These are phyloP conservation scores for Eupleurogrammus muticus DNA, from an alignment of 2,797 vertebrate genomes.

Conservation along the genomic window DNA sequence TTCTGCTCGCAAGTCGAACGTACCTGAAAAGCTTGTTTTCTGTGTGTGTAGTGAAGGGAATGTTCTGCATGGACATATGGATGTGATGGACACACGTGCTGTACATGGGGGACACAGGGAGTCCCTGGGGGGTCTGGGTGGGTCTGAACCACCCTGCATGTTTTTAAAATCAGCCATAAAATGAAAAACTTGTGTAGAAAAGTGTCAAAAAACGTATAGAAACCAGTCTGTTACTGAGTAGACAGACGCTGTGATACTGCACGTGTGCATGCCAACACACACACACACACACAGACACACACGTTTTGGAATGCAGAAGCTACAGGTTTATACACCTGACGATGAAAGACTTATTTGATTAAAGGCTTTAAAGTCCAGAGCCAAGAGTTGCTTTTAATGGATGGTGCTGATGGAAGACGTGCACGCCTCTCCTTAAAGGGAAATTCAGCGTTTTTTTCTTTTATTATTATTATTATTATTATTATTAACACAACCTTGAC, in stretches of 20 bases:
- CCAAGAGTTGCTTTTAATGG: slow-evolving; percentile 56
- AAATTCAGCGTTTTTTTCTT: background rate
- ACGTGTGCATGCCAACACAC: background rate
- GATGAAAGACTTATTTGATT: slow-evolving; percentile 73
- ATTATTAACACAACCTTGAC: background rate
- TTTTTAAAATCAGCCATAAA: too few species aligned
- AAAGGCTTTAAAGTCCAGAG: slow-evolving; percentile 55
- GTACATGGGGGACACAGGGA: background rate
- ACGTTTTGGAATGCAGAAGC: slow-evolving; percentile 50
- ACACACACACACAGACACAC: slow-evolving; percentile 13
- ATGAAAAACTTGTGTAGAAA: too few species aligned
- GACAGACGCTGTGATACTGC: too few species aligned
- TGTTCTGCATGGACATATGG: slow-evolving; percentile 39
- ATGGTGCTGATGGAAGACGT: slow-evolving; percentile 61
- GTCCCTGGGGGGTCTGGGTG: too few species aligned
- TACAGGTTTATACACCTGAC: slow-evolving; percentile 52
- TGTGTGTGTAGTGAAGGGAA: slow-evolving; percentile 45
- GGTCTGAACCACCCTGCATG: too few species aligned
- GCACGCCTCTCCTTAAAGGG: slow-evolving; percentile 29
- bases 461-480: too few species aligned
- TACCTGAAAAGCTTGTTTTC: slow-evolving; percentile 35
- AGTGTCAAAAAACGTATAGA: too few species aligned
- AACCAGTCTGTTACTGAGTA: too few species aligned
- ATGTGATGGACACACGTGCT: slow-evolving; percentile 29
- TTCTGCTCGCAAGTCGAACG: slow-evolving; percentile 39